A percentile compares a stretch with the other conserved stretches of the same genome.
Evolutionary conservation across 64 coral and sea anemone species (phyloP).

Genomic region (Montipora foliosa): DNA sequence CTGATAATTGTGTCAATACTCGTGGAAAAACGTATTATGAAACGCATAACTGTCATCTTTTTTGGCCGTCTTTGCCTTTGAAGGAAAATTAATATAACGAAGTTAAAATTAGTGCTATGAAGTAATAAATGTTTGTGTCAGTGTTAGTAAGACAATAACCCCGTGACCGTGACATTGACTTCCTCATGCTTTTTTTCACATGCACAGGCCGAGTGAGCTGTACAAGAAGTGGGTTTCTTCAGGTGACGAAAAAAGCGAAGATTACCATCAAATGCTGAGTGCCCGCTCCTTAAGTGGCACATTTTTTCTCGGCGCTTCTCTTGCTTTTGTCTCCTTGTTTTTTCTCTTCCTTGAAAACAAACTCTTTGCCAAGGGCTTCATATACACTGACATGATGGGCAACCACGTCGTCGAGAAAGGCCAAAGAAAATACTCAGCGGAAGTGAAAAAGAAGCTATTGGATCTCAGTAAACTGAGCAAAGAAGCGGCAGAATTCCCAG

Average conservation of each 20-base stretch:
- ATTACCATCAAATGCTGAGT: constrained; percentile 67
- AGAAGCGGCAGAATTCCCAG: constrained; percentile 53
- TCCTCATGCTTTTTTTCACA: neutral
- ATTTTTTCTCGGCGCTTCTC: constrained; percentile 82
- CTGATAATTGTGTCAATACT: too few relatives aligned
- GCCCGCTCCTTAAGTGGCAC: constrained; percentile 77
- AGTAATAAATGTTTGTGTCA: too few relatives aligned
- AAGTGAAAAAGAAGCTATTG: constrained; percentile 73
- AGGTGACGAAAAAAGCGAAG: constrained; percentile 59
- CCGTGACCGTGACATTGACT: neutral
- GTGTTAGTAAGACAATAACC: too few relatives aligned
- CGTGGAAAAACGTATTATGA: too few relatives aligned
- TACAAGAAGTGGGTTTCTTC: constrained; percentile 96
- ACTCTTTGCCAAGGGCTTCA: constrained; percentile 75
- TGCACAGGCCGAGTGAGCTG: constrained; percentile 81
- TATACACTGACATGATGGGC: constrained; percentile 65
- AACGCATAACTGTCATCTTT: too few relatives aligned
- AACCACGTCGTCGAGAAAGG: constrained; percentile 5
- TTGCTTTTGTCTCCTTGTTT: constrained; percentile 59
- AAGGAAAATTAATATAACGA: too few relatives aligned
- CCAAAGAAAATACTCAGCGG: constrained; percentile 51
- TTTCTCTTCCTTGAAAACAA: constrained; percentile 86
- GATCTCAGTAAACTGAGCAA: constrained; percentile 31
- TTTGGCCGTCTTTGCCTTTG: too few relatives aligned
- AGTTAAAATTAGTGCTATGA: too few relatives aligned